Percentiles rank a stretch among this genome's conserved stretches.
Evolutionary conservation across 2,797 vertebrate species (phyloP).

Genomic region (Notolabrus celidotus): DNA sequence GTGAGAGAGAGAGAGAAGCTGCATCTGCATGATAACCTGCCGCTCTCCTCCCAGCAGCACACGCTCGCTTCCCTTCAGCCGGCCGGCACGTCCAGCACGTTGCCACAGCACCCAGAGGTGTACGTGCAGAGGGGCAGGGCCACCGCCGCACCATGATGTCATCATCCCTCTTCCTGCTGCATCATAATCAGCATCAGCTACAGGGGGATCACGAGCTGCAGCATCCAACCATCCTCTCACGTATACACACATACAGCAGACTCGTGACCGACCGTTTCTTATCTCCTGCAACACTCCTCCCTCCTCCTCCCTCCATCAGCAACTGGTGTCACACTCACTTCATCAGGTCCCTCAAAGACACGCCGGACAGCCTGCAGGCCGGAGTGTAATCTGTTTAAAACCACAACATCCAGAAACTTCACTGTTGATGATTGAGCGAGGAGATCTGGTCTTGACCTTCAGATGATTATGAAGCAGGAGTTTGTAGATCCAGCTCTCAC

Average conservation of each 20-base stretch:
- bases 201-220: slow-evolving; percentile 1
- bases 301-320: not conserved
- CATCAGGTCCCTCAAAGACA: not conserved
- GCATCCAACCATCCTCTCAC: not conserved
- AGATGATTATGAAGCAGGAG: too few relatives aligned
- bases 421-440: too few relatives aligned
- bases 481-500: too few relatives aligned
- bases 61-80: not conserved
- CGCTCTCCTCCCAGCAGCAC: slow-evolving; percentile 13
- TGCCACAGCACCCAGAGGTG: slow-evolving; percentile 54
- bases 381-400: not conserved
- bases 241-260: not conserved
- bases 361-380: too few relatives aligned
- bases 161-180: slow-evolving; percentile 44
- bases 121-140: slow-evolving; percentile 68
- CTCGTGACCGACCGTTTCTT: slow-evolving; percentile 15
- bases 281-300: slow-evolving; percentile 10
- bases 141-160: slow-evolving; percentile 58
- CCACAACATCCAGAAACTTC: not conserved
- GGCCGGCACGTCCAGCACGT: slow-evolving; percentile 54
- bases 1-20: slow-evolving; percentile 12
- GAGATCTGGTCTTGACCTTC: too few relatives aligned
- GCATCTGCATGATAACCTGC: slow-evolving; percentile 44
- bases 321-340: not conserved
- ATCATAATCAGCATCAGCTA: slow-evolving; percentile 42